These are phyloP conservation scores for Alitta virens DNA, from an alignment of 2,888 invertebrate genomes.

Conservation along the genomic window DNA sequence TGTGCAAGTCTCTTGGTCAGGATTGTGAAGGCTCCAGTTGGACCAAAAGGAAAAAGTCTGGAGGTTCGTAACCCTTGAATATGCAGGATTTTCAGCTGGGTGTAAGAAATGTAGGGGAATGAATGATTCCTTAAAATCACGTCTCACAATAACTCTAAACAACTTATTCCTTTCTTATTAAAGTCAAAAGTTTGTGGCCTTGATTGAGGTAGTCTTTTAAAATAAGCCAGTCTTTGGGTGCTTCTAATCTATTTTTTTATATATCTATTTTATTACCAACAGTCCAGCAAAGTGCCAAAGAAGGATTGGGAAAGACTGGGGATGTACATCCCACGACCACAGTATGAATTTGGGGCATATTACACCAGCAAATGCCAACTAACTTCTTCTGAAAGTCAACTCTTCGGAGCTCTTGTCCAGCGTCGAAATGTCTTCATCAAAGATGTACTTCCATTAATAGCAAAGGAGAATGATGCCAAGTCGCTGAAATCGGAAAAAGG, in stretches of 20 bases:
- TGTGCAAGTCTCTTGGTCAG: conserved; percentile 51
- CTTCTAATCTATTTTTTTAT: too few species aligned
- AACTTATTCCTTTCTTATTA: too few species aligned
- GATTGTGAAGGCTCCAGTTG: conserved; percentile 45
- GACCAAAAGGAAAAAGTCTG: conserved; percentile 45
- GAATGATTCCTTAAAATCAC: too few species aligned
- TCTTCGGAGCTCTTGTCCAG: background rate
- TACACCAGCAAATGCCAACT: conserved; percentile 44
- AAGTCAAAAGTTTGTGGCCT: too few species aligned
- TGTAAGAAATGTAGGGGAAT: too few species aligned
- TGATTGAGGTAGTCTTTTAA: too few species aligned
- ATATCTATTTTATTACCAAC: too few species aligned
- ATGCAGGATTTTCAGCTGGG: too few species aligned
- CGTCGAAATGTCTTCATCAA: background rate
- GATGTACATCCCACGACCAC: conserved; percentile 43
- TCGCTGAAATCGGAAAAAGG: background rate
- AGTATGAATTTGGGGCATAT: conserved; percentile 46
- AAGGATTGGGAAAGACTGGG: conserved; percentile 45
- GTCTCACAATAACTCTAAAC: too few species aligned
- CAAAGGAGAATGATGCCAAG: background rate
- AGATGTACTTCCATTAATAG: background rate
- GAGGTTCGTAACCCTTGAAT: too few species aligned
- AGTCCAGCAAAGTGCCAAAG: background rate
- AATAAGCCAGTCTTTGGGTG: too few species aligned
- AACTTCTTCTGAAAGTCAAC: conserved; percentile 36